Conservation (phyloP, 2,113 vertebrate species). For the Sebastes schlegelii region DNA sequence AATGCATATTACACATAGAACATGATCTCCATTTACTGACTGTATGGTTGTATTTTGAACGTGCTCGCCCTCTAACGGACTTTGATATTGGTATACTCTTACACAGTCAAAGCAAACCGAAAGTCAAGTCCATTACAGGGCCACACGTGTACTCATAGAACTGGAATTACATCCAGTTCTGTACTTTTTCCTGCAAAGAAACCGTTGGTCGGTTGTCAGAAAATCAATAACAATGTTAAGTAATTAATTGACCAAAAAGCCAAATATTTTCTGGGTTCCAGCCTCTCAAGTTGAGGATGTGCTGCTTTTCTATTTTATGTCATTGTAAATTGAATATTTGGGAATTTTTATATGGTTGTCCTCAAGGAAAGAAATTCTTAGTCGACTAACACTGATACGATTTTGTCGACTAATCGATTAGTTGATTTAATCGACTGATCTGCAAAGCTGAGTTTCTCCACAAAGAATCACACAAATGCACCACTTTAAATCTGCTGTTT, state of each 20-base stretch:
- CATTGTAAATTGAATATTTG: neutral
- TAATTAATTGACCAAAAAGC: neutral
- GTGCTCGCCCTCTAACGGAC: neutral
- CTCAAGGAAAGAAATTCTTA: too few species aligned
- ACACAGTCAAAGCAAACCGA: neutral
- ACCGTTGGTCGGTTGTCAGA: neutral
- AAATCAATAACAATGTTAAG: neutral
- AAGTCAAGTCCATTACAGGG: neutral
- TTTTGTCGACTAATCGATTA: too few species aligned
- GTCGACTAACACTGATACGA: too few species aligned
- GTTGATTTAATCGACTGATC: too few species aligned
- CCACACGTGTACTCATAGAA: neutral
- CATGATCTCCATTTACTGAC: neutral
- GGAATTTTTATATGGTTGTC: neutral
- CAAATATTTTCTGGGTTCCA: neutral
- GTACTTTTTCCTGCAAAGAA: constrained; percentile 5
- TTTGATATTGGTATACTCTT: neutral
- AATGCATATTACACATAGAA: neutral
- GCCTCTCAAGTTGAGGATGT: neutral
- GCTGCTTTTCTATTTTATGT: neutral
- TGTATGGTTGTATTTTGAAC: neutral
- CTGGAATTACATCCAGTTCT: neutral
- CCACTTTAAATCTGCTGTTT: too few species aligned
- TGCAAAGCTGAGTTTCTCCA: too few species aligned
- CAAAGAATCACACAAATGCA: too few species aligned